Percentiles rank a stretch among this genome's conserved stretches.
Evolutionary conservation across 2,888 invertebrate genomes (phyloP).

Genomic region (Sycophila texana): DNA sequence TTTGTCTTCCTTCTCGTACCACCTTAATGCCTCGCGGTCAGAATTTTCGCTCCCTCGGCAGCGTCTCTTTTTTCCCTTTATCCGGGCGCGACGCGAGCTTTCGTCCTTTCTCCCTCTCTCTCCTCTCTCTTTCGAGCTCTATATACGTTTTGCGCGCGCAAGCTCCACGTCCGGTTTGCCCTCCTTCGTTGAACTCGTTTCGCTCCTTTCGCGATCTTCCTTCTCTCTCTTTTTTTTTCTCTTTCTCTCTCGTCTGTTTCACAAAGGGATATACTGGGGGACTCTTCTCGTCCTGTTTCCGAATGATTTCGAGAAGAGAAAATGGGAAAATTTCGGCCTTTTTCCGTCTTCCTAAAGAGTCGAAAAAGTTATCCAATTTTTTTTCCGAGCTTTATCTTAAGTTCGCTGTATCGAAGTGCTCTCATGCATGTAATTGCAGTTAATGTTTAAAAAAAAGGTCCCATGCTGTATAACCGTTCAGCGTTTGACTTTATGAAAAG

Average conservation of each 20-base stretch:
- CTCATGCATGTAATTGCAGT: no score
- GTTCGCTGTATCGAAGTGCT: no score
- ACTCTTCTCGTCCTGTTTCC: conserved; percentile 40
- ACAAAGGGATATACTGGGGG: conserved; percentile 22
- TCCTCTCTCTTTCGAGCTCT: conserved; percentile 1
- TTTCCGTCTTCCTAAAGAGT: background rate
- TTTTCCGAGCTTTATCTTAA: no score
- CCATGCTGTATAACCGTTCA: no score
- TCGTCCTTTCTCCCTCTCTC: background rate
- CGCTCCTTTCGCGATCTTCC: conserved; percentile 20
- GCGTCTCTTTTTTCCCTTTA: conserved; percentile 39
- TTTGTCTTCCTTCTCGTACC: conserved; percentile 38
- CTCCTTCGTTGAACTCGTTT: conserved; percentile 40
- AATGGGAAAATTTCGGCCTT: conserved; percentile 4
- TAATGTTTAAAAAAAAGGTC: no score
- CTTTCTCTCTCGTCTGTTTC: conserved; percentile 19
- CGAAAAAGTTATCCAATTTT: background rate
- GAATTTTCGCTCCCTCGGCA: conserved; percentile 28
- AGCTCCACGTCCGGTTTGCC: background rate
- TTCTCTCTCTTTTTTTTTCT: conserved; percentile 11
- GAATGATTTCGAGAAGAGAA: conserved; percentile 10
- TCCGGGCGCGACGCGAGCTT: background rate
- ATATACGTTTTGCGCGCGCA: background rate
- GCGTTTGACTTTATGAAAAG: no score
- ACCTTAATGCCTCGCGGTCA: conserved; percentile 42